Conservation (phyloP, 2,888 invertebrate genomes). For the Orthosia incerta region DNA sequence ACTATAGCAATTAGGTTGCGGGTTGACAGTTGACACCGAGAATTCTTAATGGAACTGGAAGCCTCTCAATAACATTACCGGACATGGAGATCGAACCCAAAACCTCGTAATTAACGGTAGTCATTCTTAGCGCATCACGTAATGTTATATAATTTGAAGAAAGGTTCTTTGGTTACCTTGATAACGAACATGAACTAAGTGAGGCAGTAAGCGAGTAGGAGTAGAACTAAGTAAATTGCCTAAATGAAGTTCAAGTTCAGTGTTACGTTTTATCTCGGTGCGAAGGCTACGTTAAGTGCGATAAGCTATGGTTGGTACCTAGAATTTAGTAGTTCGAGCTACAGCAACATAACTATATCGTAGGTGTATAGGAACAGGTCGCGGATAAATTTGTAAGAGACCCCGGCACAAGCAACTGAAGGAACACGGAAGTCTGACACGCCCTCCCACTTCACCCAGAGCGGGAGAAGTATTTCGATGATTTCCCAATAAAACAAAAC, state of each 20-base stretch:
- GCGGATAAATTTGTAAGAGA: too few species aligned
- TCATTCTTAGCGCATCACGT: neutral
- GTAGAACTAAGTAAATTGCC: neutral
- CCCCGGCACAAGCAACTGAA: too few species aligned
- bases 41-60: neutral
- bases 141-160: neutral
- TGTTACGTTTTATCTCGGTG: constrained; percentile 30
- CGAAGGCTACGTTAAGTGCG: constrained; percentile 2
- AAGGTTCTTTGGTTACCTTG: neutral
- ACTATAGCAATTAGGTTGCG: too few species aligned
- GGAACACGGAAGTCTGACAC: too few species aligned
- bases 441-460: too few species aligned
- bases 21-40: neutral
- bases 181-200: neutral
- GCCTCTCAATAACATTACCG: neutral
- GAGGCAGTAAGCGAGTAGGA: neutral
- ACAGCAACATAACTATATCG: neutral
- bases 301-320: neutral
- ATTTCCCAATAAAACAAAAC: too few species aligned
- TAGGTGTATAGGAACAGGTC: neutral
- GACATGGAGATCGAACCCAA: neutral
- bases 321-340: too few species aligned
- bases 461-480: too few species aligned
- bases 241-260: constrained; percentile 39
- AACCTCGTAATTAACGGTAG: neutral